A percentile compares a stretch with the other conserved stretches of the same genome.
Conservation (phyloP, 2,888 invertebrate genomes). For the Nephrotoma guestfalica region DNA sequence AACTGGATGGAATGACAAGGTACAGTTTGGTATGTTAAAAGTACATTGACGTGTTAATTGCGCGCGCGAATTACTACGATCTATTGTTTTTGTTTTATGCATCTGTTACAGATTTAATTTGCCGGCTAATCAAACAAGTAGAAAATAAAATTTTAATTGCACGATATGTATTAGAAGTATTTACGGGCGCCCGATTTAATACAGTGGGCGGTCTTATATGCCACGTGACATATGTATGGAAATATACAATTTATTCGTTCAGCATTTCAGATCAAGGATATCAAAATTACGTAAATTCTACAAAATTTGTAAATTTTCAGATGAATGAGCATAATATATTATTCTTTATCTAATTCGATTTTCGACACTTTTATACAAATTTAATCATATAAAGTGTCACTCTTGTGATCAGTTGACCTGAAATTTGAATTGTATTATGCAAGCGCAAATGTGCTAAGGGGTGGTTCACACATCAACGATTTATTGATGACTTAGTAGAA, state of each 20-base stretch:
- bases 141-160: not conserved
- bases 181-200: not conserved
- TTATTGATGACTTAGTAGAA: not conserved
- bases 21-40: not conserved
- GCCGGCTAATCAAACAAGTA: not conserved
- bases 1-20: not conserved
- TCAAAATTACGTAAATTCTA: not conserved
- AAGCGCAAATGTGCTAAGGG: not conserved
- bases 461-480: not conserved
- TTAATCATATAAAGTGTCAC: not conserved
- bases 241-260: not conserved
- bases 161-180: not conserved
- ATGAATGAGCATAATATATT: not conserved
- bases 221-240: not conserved
- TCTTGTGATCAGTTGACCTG: not conserved
- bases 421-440: not conserved
- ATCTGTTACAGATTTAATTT: not conserved
- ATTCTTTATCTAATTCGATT: not conserved
- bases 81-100: not conserved
- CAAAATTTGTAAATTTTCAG: not conserved
- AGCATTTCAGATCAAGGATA: not conserved
- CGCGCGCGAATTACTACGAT: not conserved
- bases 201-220: not conserved
- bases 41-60: not conserved
- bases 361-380: not conserved